Base-by-base conservation (phyloP, 1,140 invertebrate species). In the Rhynchophorus ferrugineus region DNA sequence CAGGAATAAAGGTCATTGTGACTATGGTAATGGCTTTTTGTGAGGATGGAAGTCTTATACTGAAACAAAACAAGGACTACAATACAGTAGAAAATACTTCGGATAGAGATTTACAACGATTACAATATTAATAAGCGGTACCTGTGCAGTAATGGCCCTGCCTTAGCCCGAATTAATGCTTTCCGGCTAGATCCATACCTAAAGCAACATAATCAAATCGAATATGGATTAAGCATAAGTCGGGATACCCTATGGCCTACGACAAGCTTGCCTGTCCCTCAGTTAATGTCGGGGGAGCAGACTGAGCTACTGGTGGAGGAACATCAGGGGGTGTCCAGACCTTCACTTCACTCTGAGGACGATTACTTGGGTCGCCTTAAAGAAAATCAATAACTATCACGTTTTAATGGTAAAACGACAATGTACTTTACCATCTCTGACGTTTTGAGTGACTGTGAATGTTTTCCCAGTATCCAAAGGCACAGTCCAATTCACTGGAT, bases 401-500 rank as follows among this genome's bases (percentile, higher is more conserved):
- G n/a, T n/a, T n/a, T n/a, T n/a, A n/a, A n/a, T n/a, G n/a, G n/a
- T n/a, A n/a, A n/a, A n/a, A n/a, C n/a, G n/a, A n/a, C n/a, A n/a
- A n/a, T n/a, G n/a, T n/a, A n/a, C n/a, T n/a, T 74, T 74, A 89
- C 88, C 88, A 75, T 87, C 86, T 71, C 84, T 82, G 58, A 91
- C 85, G 73, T 91, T 91, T 74, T 91, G 89, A 24, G 89, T 91
- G 57, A 91, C 89, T 36, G 89, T 91, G 71, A 93, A 91, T 5
- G 88, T 91, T 75, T 91, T 91, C 53, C 89, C 89, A 51, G 89
- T 93, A 69, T 94, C 90, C 57, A 94, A 76, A 39, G 90, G 89
- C 48, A 95, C 90, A 16, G 89, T 93, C 91, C 91, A 95, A 70
- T 92, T 92, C 62, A 93, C 90, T 44, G 89, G 88, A 71, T 91